Percentiles rank a stretch among this genome's conserved stretches.
Evolutionary conservation across 2,888 invertebrate genomes (phyloP).

Genomic region (Amphipoea oculea): DNA sequence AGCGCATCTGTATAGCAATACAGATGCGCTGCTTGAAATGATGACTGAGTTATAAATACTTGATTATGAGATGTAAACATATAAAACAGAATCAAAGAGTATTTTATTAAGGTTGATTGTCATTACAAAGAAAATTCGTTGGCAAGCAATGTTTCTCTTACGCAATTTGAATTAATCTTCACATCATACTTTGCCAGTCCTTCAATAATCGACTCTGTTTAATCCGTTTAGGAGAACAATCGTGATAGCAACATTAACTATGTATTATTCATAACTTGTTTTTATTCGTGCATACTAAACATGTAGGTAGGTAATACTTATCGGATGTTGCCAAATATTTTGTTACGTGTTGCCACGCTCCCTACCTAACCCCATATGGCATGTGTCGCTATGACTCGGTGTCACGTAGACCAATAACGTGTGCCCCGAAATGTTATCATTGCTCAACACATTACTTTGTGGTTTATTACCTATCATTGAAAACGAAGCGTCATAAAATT

Average conservation of each 20-base stretch:
- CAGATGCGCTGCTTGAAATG: background rate
- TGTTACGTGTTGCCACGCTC: slow-evolving; percentile 39
- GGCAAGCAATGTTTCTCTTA: background rate
- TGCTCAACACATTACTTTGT: slow-evolving; percentile 31
- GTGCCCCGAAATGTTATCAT: slow-evolving; percentile 39
- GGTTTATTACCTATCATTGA: slow-evolving; percentile 34
- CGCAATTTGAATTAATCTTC: background rate
- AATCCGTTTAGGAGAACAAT: slow-evolving; percentile 35
- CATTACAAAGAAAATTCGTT: background rate
- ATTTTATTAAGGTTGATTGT: background rate
- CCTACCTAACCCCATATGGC: slow-evolving; percentile 16
- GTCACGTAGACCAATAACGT: slow-evolving; percentile 39
- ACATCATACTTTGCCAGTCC: background rate
- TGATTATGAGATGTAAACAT: background rate
- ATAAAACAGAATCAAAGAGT: background rate
- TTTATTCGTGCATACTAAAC: slow-evolving; percentile 40
- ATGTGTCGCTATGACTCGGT: slow-evolving; percentile 28
- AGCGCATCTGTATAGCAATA: no score
- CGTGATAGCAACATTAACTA: slow-evolving; percentile 10
- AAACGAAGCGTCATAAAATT: slow-evolving; percentile 15
- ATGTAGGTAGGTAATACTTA: background rate
- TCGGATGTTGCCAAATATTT: slow-evolving; percentile 58
- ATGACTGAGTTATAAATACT: background rate
- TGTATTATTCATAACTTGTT: slow-evolving; percentile 55
- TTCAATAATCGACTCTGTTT: background rate